Evolutionary conservation across 1,140 invertebrate species (phyloP).

Genomic region (Drosophila chauvacae): DNA sequence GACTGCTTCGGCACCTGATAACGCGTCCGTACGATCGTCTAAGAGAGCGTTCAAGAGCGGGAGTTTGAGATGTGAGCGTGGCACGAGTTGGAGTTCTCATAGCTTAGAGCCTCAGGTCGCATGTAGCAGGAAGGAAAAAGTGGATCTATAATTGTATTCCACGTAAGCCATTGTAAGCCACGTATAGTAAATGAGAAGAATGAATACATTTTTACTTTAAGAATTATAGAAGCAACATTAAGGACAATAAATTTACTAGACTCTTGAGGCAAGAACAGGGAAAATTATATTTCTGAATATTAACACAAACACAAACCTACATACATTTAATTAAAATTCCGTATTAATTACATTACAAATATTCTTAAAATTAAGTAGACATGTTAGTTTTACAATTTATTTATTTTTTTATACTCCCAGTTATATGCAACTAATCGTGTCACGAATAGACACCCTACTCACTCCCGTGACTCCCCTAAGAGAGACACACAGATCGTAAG

Average conservation of each 20-base stretch:
- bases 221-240: not conserved
- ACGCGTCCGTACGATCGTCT: slow-evolving; percentile 41
- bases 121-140: not conserved
- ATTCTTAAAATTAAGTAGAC: not conserved
- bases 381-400: not conserved
- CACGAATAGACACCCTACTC: not conserved
- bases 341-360: not conserved
- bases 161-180: no score
- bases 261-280: no score
- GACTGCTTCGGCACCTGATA: slow-evolving; percentile 49
- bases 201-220: not conserved
- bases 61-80: not conserved
- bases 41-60: slow-evolving; percentile 8
- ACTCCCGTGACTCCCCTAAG: not conserved
- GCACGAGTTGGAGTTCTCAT: not conserved
- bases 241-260: not conserved
- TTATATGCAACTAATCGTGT: no score
- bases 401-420: no score
- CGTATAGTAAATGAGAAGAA: not conserved
- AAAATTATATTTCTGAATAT: not conserved
- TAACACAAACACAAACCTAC: no score
- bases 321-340: no score
- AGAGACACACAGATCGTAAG: slow-evolving; percentile 18
- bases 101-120: not conserved
- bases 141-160: not conserved